These are phyloP conservation scores for Epinotia nisella DNA, from an alignment of 2,888 invertebrate genomes.

Conservation along the genomic window DNA sequence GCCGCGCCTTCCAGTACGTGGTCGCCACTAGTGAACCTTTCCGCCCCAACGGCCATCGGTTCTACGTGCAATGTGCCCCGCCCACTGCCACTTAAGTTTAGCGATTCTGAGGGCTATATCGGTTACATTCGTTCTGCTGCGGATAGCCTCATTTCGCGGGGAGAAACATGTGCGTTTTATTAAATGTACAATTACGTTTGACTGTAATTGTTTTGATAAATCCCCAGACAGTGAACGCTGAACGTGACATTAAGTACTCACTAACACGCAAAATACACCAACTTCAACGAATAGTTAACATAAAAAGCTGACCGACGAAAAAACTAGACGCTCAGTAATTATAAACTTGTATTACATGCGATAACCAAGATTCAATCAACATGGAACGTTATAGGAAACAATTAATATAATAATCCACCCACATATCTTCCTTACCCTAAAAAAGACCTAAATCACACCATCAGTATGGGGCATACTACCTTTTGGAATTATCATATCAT, in stretches of 20 bases:
- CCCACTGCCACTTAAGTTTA: too few relatives aligned
- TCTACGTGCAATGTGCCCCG: too few relatives aligned
- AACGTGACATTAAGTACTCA: neutral
- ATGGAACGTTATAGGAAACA: slow-evolving; percentile 37
- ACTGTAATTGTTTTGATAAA: too few relatives aligned
- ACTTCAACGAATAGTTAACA: slow-evolving; percentile 8
- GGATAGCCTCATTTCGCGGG: too few relatives aligned
- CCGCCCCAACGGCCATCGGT: too few relatives aligned
- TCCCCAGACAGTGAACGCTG: neutral
- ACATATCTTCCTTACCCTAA: neutral
- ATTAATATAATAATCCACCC: slow-evolving; percentile 43
- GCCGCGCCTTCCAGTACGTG: too few relatives aligned
- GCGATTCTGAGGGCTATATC: too few relatives aligned
- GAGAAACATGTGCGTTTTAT: too few relatives aligned
- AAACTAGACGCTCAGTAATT: slow-evolving; percentile 36
- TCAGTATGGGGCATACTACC: neutral
- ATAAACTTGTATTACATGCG: slow-evolving; percentile 34
- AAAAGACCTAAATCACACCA: neutral
- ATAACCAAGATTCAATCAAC: slow-evolving; percentile 40
- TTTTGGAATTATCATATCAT: neutral
- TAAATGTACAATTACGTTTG: too few relatives aligned
- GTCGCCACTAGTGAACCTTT: too few relatives aligned
- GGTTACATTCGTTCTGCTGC: too few relatives aligned
- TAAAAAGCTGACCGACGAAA: slow-evolving; percentile 17
- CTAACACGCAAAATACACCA: neutral